Percentiles rank a stretch among this genome's conserved stretches.
These are phyloP conservation scores for Mionectes macconnelli DNA, from an alignment of 2,113 vertebrate species.

Conservation along the genomic window DNA sequence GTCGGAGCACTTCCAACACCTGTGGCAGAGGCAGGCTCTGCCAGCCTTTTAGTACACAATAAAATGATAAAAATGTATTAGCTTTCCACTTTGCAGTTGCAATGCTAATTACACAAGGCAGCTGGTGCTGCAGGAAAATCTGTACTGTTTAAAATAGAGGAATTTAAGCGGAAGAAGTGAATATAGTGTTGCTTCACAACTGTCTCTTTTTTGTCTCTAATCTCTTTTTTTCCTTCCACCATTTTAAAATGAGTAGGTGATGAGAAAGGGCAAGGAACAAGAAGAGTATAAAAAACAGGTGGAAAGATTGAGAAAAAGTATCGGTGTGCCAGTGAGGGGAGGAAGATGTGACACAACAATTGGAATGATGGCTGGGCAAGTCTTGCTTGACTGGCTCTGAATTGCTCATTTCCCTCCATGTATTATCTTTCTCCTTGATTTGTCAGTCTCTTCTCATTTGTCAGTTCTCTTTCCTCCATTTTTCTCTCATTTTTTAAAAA, in stretches of 20 bases:
- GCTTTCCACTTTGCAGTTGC: conserved; percentile 18
- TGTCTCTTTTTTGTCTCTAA: not conserved
- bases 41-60: not conserved
- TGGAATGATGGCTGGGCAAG: not conserved
- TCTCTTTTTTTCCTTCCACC: not conserved
- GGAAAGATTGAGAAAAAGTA: not conserved
- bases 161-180: not conserved
- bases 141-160: not conserved
- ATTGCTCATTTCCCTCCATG: not conserved
- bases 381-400: not conserved
- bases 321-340: not conserved
- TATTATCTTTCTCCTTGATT: not conserved
- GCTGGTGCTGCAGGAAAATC: conserved; percentile 20
- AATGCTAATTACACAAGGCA: conserved; percentile 12
- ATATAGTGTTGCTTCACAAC: not conserved
- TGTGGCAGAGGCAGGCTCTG: conserved; percentile 17
- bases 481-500: accelerated
- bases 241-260: not conserved
- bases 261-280: not conserved
- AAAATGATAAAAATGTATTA: conserved; percentile 37
- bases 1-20: conserved; percentile 13
- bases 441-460: not conserved
- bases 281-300: not conserved
- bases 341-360: not conserved
- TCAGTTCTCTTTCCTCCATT: not conserved